Base-by-base conservation (phyloP, 2,113 vertebrate species). In the Cololabis saira region DNA sequence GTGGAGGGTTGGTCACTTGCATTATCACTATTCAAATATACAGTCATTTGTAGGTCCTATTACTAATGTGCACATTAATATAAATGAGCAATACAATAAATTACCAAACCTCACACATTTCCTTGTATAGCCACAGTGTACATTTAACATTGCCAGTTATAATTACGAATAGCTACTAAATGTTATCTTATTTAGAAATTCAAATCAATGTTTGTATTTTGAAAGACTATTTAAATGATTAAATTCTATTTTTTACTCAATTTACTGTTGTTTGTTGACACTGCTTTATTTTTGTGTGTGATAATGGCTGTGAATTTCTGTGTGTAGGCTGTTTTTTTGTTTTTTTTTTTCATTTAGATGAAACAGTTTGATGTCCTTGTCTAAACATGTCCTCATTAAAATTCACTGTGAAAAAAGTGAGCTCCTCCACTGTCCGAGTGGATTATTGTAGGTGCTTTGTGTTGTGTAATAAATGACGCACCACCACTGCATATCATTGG, bases 241-340 rank as follows among this genome's bases (percentile, higher is more conserved):
- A 92, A 94, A 93, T 92, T 93, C 90, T 94, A 94, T 94, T 94
- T 94, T 94, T 93, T 94, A 94, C 92, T 93, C 90, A 90, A 92
- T 92, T 92, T 92, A 89, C 83, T 85, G 89, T 92, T 89, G 89
- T 92, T 92, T 91, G 89, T 92, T 92, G 90, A 92, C 89, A 91
- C 90, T 87, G 87, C 77, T 87, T 93, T 89, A 71, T 89, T 91
- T 87, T 84, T 80, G 78, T 87, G 87, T 86, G 89, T 81, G 86
- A 82, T 83, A 85, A 74, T 91, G 80, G 90, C 84, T 91, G 91
- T 93, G 86, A 82, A 88, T 86, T 85, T 93, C 57, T 87, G 75
- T 91, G 87, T 92, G 74, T 89, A 87, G 83, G 68, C 53, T 75
- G 42, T 83, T 71, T 63, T 80, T 83, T 71, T 76, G 75, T 43